phyloP scores from a whole-genome alignment of 2,888 invertebrate genomes.

The Physocephala rufipes region DNA sequence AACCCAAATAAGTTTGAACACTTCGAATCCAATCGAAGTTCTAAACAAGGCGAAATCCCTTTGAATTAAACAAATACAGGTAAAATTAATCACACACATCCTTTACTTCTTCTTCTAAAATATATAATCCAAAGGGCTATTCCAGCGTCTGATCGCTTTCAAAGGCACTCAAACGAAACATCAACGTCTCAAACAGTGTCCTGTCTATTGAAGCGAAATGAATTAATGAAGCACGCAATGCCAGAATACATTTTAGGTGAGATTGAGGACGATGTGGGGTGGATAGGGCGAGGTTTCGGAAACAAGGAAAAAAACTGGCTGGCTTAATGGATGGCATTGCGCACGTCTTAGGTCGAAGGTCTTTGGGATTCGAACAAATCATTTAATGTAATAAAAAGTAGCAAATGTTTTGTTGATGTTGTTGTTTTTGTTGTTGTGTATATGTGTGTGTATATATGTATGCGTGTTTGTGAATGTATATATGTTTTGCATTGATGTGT shows the following conservation, averaged over 20 bases:
- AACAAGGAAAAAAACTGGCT: background rate
- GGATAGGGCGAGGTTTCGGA: background rate
- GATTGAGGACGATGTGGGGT: too few species aligned
- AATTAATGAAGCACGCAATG: conserved; percentile 1
- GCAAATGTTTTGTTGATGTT: background rate
- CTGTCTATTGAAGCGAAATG: background rate
- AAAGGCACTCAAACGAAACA: background rate
- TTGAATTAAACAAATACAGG: background rate
- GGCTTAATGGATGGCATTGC: background rate
- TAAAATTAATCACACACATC: background rate
- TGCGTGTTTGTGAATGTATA: background rate
- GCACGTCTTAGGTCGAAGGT: background rate
- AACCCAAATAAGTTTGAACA: background rate
- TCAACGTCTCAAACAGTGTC: background rate
- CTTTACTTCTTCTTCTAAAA: too few species aligned
- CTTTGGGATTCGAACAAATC: background rate
- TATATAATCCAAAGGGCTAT: background rate
- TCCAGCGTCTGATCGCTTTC: too few species aligned
- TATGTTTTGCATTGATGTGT: background rate
- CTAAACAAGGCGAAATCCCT: background rate
- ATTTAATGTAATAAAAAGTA: background rate
- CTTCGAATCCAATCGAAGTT: background rate
- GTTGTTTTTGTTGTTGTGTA: background rate
- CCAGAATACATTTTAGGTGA: too few species aligned
- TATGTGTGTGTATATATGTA: background rate